A percentile compares a stretch with the other conserved stretches of the same genome.
Evolutionary conservation across 2,797 vertebrate genomes (phyloP).

Genomic region (Poecilia picta): DNA sequence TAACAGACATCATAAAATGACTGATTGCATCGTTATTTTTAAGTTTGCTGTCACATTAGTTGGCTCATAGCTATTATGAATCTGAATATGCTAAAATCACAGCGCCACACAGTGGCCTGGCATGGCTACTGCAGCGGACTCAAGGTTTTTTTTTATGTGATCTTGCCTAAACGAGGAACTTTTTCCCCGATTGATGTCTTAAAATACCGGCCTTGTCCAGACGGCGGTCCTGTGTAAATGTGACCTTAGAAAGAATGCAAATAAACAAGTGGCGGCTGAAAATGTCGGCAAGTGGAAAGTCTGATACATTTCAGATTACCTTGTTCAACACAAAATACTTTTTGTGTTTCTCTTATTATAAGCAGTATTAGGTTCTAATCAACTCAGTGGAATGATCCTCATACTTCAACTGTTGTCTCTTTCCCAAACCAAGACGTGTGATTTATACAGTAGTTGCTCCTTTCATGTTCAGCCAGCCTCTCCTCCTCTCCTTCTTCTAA

Average conservation of each 20-base stretch:
- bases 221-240: too few relatives aligned
- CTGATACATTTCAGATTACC: not conserved
- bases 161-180: too few relatives aligned
- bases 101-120: too few relatives aligned
- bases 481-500: slow-evolving; percentile 17
- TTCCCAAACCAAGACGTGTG: not conserved
- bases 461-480: slow-evolving; percentile 46
- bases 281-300: not conserved
- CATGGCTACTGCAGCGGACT: too few relatives aligned
- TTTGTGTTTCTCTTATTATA: not conserved
- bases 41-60: too few relatives aligned
- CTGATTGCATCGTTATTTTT: not conserved
- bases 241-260: not conserved
- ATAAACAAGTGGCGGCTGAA: not conserved
- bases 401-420: not conserved
- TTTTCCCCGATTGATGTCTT: too few relatives aligned
- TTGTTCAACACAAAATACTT: too few relatives aligned
- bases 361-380: not conserved
- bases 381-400: not conserved
- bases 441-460: slow-evolving; percentile 31
- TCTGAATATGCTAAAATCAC: too few relatives aligned
- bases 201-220: too few relatives aligned
- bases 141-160: too few relatives aligned
- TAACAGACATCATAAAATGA: not conserved
- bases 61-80: too few relatives aligned